A percentile compares a stretch with the other conserved stretches of the same genome.
These are phyloP conservation scores for Chrysolophus pictus DNA, from an alignment of 2,797 vertebrate species.

Conservation along the genomic window DNA sequence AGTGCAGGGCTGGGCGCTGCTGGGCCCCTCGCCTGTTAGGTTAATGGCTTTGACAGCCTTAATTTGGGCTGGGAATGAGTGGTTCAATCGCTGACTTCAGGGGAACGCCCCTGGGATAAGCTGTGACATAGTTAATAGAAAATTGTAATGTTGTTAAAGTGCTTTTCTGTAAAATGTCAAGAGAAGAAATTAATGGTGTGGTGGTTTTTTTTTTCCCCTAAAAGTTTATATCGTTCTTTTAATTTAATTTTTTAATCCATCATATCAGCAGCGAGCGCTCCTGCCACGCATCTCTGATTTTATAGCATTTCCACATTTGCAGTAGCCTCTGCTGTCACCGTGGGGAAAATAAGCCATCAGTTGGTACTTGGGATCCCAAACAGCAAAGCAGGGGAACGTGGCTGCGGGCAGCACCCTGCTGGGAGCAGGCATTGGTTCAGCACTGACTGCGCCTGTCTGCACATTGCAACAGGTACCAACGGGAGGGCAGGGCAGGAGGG, in stretches of 20 bases:
- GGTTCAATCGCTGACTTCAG: constrained; percentile 24
- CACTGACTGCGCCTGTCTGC: accelerated
- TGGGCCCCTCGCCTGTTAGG: constrained; percentile 2
- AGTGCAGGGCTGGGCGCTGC: background rate
- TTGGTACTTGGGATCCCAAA: background rate
- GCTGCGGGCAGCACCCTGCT: background rate
- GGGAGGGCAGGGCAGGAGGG: background rate
- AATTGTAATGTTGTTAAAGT: constrained; percentile 45
- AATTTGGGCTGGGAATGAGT: constrained; percentile 48
- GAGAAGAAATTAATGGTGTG: constrained; percentile 13
- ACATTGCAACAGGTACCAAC: background rate
- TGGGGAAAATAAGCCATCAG: accelerated
- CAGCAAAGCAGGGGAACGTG: no score
- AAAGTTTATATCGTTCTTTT: constrained; percentile 6
- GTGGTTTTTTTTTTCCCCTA: background rate
- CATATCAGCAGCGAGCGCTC: background rate
- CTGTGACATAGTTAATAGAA: constrained; percentile 37
- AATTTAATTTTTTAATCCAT: constrained; percentile 39
- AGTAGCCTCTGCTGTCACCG: background rate
- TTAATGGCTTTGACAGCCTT: constrained; percentile 32
- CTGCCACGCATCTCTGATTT: background rate
- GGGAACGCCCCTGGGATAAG: constrained; percentile 26
- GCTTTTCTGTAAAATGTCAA: background rate
- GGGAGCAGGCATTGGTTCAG: background rate
- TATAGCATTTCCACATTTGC: background rate